Conservation (phyloP, 2,797 vertebrate species). For the Sebastes wilsoni region DNA sequence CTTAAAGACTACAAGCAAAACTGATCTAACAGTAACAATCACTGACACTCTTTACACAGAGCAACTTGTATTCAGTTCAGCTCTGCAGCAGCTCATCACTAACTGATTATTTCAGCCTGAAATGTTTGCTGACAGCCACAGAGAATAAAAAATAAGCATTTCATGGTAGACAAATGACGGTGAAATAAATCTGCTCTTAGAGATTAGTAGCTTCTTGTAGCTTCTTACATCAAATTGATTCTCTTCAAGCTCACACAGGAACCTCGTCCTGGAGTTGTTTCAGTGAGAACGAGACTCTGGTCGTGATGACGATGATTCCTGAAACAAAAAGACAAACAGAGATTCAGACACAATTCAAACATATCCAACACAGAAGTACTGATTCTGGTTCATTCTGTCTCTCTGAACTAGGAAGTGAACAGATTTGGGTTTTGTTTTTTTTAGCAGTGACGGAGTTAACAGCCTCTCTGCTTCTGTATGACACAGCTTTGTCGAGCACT, state of each 20-base stretch:
- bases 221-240: slow-evolving; percentile 36
- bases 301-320: slow-evolving; percentile 15
- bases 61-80: not conserved
- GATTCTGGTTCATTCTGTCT: not conserved
- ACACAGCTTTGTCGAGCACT: slow-evolving; percentile 27
- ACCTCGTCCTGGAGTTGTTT: not conserved
- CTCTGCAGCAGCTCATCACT: not conserved
- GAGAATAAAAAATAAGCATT: not conserved
- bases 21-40: not conserved
- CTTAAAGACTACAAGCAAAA: not conserved
- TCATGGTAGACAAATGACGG: not conserved
- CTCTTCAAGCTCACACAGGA: not conserved
- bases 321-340: slow-evolving; percentile 18
- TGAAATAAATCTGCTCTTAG: not conserved
- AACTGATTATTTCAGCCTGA: not conserved
- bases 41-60: not conserved
- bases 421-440: not conserved
- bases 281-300: not conserved
- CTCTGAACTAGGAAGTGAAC: slow-evolving; percentile 29
- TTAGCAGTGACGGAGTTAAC: slow-evolving; percentile 65
- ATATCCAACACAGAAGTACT: not conserved
- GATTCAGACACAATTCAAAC: slow-evolving; percentile 7
- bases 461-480: slow-evolving; percentile 16
- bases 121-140: not conserved
- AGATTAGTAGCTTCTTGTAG: not conserved